Conservation (phyloP, 1,140 invertebrate genomes). For the Mya arenaria region DNA sequence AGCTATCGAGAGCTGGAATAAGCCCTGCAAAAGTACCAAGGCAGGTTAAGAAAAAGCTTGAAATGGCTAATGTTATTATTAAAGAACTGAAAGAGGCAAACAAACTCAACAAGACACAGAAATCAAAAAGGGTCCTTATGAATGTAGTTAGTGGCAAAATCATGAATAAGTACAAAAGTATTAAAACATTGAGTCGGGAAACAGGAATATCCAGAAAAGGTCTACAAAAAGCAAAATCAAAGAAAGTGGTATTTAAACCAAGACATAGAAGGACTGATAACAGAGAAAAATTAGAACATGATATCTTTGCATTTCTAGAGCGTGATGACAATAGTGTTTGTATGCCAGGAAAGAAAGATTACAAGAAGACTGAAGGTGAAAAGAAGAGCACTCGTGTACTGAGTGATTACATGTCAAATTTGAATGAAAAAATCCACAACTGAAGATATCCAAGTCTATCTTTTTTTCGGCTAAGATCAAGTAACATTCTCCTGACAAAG, state of each 20-base stretch:
- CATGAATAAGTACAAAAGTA: background rate
- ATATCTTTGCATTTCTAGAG: background rate
- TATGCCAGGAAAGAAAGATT: background rate
- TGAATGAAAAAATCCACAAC: background rate
- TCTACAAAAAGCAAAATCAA: background rate
- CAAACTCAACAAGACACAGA: background rate
- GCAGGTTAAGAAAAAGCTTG: slow-evolving; percentile 2
- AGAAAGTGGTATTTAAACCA: background rate
- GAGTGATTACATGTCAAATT: background rate
- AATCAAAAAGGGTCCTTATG: background rate
- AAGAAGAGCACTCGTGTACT: background rate
- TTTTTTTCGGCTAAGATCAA: no score
- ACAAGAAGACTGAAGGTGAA: background rate
- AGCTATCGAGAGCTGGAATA: background rate
- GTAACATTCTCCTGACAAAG: no score
- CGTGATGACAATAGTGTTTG: background rate
- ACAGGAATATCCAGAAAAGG: background rate
- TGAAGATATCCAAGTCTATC: background rate
- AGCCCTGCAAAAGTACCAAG: background rate
- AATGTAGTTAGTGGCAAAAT: slow-evolving; percentile 7
- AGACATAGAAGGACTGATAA: background rate
- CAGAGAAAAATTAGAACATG: background rate
- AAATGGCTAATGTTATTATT: slow-evolving; percentile 1
- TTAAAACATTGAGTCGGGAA: background rate
- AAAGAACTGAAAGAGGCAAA: background rate